A percentile compares a stretch with the other conserved stretches of the same genome.
Evolutionary conservation across 2,797 vertebrate genomes (phyloP).

Genomic region (Sebastes jordani): DNA sequence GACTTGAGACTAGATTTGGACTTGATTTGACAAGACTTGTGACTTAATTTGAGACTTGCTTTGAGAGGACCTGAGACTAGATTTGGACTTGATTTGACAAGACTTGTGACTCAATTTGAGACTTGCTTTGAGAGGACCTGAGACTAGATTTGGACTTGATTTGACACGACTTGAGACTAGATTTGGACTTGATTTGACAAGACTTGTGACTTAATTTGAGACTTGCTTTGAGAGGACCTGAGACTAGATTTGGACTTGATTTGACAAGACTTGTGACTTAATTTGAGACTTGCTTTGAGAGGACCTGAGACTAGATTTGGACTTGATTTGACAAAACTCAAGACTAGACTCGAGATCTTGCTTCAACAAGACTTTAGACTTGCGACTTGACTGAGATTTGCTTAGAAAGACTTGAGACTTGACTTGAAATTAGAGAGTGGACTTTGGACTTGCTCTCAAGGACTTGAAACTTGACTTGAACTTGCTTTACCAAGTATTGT

Average conservation of each 20-base stretch:
- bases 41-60: too few species aligned
- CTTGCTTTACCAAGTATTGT: too few species aligned
- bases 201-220: too few species aligned
- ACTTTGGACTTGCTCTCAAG: neutral
- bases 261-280: neutral
- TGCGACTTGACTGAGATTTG: neutral
- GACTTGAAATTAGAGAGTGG: neutral
- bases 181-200: neutral
- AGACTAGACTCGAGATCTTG: neutral
- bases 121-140: too few species aligned
- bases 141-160: too few species aligned
- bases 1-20: too few species aligned
- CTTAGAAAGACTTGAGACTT: neutral
- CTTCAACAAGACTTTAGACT: neutral
- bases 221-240: neutral
- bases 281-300: neutral
- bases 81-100: too few species aligned
- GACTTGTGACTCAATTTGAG: too few species aligned
- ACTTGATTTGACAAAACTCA: neutral
- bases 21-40: too few species aligned
- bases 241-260: neutral
- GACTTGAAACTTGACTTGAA: neutral
- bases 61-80: too few species aligned
- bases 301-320: neutral
- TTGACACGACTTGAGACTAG: neutral